Evolutionary conservation across 1,140 invertebrate species (phyloP).

Genomic region (Whitmania pigra): DNA sequence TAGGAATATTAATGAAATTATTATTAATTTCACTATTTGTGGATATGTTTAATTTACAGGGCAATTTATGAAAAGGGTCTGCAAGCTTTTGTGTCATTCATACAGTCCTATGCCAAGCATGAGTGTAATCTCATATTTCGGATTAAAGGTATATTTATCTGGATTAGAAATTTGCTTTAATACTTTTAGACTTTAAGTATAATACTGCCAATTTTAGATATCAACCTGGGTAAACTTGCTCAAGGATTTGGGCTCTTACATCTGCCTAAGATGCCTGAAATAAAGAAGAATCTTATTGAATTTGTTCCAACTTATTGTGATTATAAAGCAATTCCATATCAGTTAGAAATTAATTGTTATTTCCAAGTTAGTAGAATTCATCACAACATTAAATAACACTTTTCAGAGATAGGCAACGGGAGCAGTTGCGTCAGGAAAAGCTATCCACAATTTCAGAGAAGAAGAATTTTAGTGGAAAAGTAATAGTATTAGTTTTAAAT

Average conservation of each 20-base stretch:
- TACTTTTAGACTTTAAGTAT: neutral
- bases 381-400: neutral
- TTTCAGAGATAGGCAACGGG: neutral
- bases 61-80: conserved; percentile 73
- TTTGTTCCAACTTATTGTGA: conserved; percentile 59
- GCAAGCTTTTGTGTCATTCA: conserved; percentile 84
- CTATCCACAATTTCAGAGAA: no score
- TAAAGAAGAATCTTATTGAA: conserved; percentile 50
- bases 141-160: conserved; percentile 52
- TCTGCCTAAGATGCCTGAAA: conserved; percentile 86
- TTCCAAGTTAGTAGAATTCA: neutral
- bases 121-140: conserved; percentile 80
- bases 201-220: conserved; percentile 45
- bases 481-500: no score
- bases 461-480: no score
- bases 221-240: conserved; percentile 72
- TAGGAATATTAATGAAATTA: neutral
- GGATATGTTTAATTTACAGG: conserved; percentile 45
- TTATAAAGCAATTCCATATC: conserved; percentile 63
- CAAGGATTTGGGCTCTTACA: conserved; percentile 74
- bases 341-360: conserved; percentile 32
- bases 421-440: no score
- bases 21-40: conserved; percentile 2
- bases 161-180: neutral
- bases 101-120: conserved; percentile 85